Base-by-base conservation (phyloP, 2,888 invertebrate genomes). In the Drosophila falleni region DNA sequence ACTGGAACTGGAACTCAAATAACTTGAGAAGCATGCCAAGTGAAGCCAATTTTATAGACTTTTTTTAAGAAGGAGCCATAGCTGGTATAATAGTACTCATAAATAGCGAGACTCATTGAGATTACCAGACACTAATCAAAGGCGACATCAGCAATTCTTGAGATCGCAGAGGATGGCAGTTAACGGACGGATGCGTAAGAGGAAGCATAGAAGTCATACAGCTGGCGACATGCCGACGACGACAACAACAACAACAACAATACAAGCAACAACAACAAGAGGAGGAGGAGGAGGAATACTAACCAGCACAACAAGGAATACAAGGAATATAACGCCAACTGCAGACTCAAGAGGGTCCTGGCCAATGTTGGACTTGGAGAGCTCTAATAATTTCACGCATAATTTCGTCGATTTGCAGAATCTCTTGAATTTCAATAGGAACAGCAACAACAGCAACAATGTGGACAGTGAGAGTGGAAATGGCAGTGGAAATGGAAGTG, bases 381-480 rank as follows among this genome's bases (percentile, higher is more conserved):
- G 62, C 55, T 68, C 78, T 50, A 87, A 87, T 88, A 86, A 90
- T 85, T 90, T 83, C 77, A 89, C 88, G 81, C 89, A 88, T 80
- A 86, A 89, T 89, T 79, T 90, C 78, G 71, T 74, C 61, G 89
- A 89, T 74, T 85, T 89, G 66, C 87, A 87, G 70, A 90, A 82
- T 65, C 75, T 89, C 74, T 80, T 82, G 80, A 87, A 80, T 71
- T 76, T 82, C 71, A 89, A 61, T 41, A 51, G 47, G 23, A 23
- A 23, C 23, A 23, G 1, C 1, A 23, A 23, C 54, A 51, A 26
- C 50, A 59, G 46, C 54, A 49, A 41, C 47, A 73, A 31, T 46
- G 42, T 42, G 5, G 58, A 39, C 26, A 62, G 15, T 56, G 44
- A 23, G 19, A 42, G n/a, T 56, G 42, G 13, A 11, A 54, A 3